These are phyloP conservation scores for Palythoa grandiflora DNA, from an alignment of 92 coral and sea anemone genomes.

Conservation along the genomic window DNA sequence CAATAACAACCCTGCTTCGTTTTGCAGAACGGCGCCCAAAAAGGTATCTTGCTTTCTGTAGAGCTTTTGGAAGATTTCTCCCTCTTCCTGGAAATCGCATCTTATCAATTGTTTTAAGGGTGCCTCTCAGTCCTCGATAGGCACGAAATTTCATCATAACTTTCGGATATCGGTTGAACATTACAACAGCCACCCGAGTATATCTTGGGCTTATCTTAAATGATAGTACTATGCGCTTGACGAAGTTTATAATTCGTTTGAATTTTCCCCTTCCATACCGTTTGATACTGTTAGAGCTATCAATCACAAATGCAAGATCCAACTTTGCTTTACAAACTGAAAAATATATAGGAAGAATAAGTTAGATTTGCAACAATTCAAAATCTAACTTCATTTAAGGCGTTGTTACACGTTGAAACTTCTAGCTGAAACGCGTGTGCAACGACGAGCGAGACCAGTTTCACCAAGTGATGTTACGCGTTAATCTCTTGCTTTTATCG, in stretches of 20 bases:
- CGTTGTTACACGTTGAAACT: no score
- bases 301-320: slow-evolving; percentile 84
- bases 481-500: no score
- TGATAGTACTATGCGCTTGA: slow-evolving; percentile 75
- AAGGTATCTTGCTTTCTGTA: slow-evolving; percentile 45
- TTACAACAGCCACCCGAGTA: slow-evolving; percentile 73
- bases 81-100: slow-evolving; percentile 71
- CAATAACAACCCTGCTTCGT: slow-evolving; percentile 68
- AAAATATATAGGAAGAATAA: background rate
- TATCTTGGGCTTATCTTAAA: slow-evolving; percentile 67
- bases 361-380: no score
- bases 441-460: no score
- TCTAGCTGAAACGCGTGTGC: no score
- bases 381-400: no score
- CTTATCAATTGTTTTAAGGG: slow-evolving; percentile 54
- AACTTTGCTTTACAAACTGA: slow-evolving; percentile 69
- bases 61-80: slow-evolving; percentile 71
- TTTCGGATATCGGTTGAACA: slow-evolving; percentile 63
- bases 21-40: slow-evolving; percentile 59
- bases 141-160: slow-evolving; percentile 63
- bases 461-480: no score
- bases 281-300: slow-evolving; percentile 79
- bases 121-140: slow-evolving; percentile 53
- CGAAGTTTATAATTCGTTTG: slow-evolving; percentile 73
- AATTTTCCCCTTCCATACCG: slow-evolving; percentile 64